A percentile compares a stretch with the other conserved stretches of the same genome.
phyloP scores from a whole-genome alignment of 2,888 invertebrate species.

The Deladenus siricidicola region DNA sequence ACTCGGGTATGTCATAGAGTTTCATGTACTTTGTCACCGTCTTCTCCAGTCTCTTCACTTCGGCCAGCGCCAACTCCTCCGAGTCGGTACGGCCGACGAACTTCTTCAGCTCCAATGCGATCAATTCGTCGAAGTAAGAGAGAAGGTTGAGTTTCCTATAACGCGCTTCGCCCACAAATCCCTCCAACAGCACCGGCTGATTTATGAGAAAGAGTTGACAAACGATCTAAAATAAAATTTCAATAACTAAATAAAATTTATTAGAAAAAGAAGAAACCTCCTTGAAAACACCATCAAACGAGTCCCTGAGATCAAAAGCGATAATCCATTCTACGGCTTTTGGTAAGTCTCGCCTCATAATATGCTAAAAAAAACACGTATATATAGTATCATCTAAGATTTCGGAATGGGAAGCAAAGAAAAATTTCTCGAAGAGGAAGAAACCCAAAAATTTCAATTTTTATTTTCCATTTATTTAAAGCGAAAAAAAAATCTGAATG shows the following conservation, averaged over 20 bases:
- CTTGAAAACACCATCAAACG: not conserved
- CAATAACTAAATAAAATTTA: not conserved
- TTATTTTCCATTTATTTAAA: too few relatives aligned
- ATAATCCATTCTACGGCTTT: conserved; percentile 6
- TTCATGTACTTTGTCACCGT: not conserved
- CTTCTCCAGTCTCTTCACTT: conserved; percentile 3
- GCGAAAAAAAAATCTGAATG: too few relatives aligned
- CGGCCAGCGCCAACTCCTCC: conserved; percentile 1
- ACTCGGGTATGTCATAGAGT: conserved; percentile 3
- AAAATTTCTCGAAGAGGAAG: too few relatives aligned
- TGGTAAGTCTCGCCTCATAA: not conserved
- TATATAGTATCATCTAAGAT: too few relatives aligned
- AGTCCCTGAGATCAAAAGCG: not conserved
- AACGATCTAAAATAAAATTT: conserved; percentile 9
- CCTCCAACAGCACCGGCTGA: conserved; percentile 2
- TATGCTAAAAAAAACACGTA: not conserved
- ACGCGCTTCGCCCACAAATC: conserved; percentile 10
- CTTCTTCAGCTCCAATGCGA: conserved; percentile 2
- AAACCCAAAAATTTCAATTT: too few relatives aligned
- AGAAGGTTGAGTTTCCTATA: conserved; percentile 10
- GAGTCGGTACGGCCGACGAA: not conserved
- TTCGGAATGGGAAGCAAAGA: too few relatives aligned
- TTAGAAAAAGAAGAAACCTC: not conserved
- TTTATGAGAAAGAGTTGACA: conserved; percentile 11
- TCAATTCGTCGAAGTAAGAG: conserved; percentile 11